Evolutionary conservation across 2,888 invertebrate genomes (phyloP), one percentile per base, ranked within the genome.

Genomic region (Pomacea canaliculata): DNA sequence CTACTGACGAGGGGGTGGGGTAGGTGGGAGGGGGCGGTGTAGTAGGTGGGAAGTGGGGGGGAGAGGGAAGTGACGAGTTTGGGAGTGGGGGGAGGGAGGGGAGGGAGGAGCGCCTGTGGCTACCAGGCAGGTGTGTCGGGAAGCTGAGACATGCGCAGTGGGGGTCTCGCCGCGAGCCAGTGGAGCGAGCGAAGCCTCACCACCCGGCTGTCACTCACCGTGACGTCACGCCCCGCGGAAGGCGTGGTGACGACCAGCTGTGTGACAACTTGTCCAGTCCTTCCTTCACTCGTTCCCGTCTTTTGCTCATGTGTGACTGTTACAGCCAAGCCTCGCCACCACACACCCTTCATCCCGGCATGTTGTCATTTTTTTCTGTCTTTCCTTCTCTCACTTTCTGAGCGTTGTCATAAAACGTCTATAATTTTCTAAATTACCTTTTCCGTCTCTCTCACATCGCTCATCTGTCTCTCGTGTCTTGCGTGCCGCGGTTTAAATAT

Each of bases 201-300:
- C 72, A 23, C 23, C 65, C 7, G 12, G 19, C 72, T 72, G 72
- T 72, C 72, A 72, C n/a, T 72, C 68, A 68, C 19, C 48, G 37
- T 68, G 68, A 68, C 68, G 68, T 68, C 68, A 68, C 68, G 68
- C 68, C 68, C 68, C 68, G 13, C 48, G n/a, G 37, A 68, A 37
- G 68, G 23, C 68, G n/a, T 68, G 48, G 68, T 68, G 68, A 68
- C 2, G 27, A 46, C 2, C n/a, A 68, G 48, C 37, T 68, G 10
- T 37, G 37, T 13, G 37, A 16, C 63, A 63, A 37, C 63, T 10
- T 63, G 4, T 63, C 63, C 63, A 63, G 23, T 63, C 51, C 51
- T 16, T 56, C 51, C 37, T 37, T 37, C 37, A 37, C 37, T 3
- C 2, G 51, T 16, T 56, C 16, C 51, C 51, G 51, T 56, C 51